These are phyloP conservation scores for Mastigias papua DNA, from an alignment of 30 jellyfish, hydroid and myxozoan genomes.

Conservation along the genomic window DNA sequence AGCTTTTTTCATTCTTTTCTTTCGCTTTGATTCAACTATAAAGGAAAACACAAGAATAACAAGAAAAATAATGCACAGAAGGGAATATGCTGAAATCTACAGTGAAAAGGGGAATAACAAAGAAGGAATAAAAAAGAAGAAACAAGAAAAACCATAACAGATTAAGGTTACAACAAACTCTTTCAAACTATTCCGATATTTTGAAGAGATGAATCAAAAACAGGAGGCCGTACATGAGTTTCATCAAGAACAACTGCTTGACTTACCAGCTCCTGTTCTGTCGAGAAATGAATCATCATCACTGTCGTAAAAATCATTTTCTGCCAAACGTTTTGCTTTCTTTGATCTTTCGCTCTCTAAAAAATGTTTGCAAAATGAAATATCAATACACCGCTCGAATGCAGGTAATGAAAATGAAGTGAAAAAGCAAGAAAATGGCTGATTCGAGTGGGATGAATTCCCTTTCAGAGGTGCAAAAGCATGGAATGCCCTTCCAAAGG, in stretches of 20 bases:
- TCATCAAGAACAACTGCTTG: not conserved
- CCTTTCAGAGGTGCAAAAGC: no score
- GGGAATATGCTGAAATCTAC: no score
- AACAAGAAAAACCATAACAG: not conserved
- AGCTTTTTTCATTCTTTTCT: slow-evolving; percentile 76
- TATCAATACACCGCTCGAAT: no score
- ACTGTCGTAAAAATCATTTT: slow-evolving; percentile 92
- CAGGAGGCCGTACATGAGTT: not conserved
- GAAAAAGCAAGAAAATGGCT: no score
- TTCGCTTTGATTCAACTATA: slow-evolving; percentile 87
- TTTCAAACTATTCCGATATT: no score
- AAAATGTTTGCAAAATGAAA: no score
- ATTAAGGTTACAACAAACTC: no score
- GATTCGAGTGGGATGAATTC: no score
- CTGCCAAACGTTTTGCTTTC: slow-evolving; percentile 81
- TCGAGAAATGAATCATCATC: slow-evolving; percentile 92
- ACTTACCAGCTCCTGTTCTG: slow-evolving; percentile 94
- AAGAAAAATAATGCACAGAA: not conserved
- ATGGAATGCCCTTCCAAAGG: no score
- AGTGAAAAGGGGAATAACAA: no score
- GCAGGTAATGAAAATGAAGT: no score
- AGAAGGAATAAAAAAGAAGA: not conserved
- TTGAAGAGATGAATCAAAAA: not conserved
- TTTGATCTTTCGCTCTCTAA: slow-evolving; percentile 86
- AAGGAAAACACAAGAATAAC: not conserved